Evolutionary conservation across 2,797 vertebrate genomes (phyloP).

Genomic region (Ctenopoma multispine): DNA sequence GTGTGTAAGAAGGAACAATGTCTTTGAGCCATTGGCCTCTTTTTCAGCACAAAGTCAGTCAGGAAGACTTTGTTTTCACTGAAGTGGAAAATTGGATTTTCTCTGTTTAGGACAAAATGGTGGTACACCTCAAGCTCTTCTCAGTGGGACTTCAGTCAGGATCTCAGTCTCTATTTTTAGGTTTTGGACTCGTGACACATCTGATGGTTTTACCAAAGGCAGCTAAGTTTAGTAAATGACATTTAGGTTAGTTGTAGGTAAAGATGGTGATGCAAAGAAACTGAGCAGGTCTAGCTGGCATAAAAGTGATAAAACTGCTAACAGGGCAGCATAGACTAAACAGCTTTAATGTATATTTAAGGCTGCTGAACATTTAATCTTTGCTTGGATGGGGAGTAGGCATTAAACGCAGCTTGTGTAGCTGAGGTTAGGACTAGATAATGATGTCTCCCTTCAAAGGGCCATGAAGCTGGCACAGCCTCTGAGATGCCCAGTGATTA

Average conservation of each 20-base stretch:
- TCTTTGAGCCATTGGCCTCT: slow-evolving; percentile 17
- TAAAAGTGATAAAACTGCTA: background rate
- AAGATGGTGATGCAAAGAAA: background rate
- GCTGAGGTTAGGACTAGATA: no score
- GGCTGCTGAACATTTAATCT: background rate
- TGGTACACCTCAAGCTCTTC: slow-evolving; percentile 45
- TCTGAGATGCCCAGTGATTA: no score
- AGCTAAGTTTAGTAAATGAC: slow-evolving; percentile 17
- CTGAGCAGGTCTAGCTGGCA: background rate
- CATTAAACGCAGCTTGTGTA: no score
- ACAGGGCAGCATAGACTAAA: background rate
- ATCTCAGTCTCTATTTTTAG: slow-evolving; percentile 58
- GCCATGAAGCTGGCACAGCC: no score
- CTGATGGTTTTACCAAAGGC: slow-evolving; percentile 33
- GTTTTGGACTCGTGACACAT: slow-evolving; percentile 41
- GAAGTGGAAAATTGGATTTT: slow-evolving; percentile 79
- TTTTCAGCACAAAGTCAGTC: slow-evolving; percentile 61
- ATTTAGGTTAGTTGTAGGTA: slow-evolving; percentile 9
- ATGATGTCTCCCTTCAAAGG: no score
- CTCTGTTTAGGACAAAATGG: slow-evolving; percentile 68
- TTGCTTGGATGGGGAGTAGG: background rate
- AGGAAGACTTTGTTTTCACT: slow-evolving; percentile 66
- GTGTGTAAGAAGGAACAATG: slow-evolving; percentile 31
- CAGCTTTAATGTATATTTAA: background rate
- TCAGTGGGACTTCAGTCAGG: slow-evolving; percentile 55